Conservation (phyloP, 1,140 invertebrate genomes). For the Drosophila kepulauana region DNA sequence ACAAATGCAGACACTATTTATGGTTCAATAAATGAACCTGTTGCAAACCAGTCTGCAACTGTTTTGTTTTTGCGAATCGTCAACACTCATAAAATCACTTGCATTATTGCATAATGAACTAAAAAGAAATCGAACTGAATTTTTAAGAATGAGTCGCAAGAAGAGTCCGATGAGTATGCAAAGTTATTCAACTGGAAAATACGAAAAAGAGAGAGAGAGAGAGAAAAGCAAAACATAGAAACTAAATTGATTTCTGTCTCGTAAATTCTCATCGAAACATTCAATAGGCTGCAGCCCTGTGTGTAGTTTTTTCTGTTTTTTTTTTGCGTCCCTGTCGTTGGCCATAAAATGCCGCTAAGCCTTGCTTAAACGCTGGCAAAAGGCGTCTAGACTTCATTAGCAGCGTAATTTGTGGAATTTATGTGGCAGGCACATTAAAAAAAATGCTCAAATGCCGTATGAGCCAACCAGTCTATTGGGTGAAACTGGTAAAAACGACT, state of each 20-base stretch:
- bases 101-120: background rate
- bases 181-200: background rate
- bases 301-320: background rate
- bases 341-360: constrained; percentile 35
- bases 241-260: constrained; percentile 27
- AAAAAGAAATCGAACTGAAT: background rate
- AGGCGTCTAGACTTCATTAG: constrained; percentile 78
- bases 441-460: constrained; percentile 22
- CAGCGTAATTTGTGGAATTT: constrained; percentile 79
- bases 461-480: constrained; percentile 37
- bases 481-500: constrained; percentile 26
- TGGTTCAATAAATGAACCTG: constrained; percentile 3
- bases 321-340: constrained; percentile 14
- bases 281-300: constrained; percentile 5
- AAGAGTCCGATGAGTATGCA: background rate
- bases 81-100: background rate
- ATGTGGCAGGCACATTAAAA: constrained; percentile 79
- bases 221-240: background rate
- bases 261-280: constrained; percentile 37
- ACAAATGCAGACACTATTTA: background rate
- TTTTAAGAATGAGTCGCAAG: background rate
- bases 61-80: background rate
- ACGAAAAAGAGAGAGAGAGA: background rate
- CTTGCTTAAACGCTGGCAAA: constrained; percentile 25
- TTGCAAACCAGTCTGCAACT: background rate